These are phyloP conservation scores for Corythornis leucogaster DNA, from an alignment of 2,797 vertebrate genomes.

Conservation along the genomic window DNA sequence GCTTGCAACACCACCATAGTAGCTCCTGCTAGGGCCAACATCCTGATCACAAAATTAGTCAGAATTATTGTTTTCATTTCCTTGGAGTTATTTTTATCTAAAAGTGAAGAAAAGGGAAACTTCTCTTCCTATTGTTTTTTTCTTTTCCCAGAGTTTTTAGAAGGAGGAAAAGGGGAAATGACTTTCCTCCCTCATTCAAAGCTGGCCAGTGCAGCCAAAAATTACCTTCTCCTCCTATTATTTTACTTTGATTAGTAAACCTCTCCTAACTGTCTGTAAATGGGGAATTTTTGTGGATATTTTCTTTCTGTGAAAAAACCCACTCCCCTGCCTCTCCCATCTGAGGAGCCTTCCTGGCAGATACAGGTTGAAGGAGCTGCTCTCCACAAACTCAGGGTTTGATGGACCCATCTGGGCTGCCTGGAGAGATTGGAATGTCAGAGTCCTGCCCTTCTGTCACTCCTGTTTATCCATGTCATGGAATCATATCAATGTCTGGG, in stretches of 20 bases:
- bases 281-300: not conserved
- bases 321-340: not conserved
- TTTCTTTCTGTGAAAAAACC: not conserved
- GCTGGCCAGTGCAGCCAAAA: not conserved
- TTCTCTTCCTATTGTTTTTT: not conserved
- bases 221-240: not conserved
- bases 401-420: not conserved
- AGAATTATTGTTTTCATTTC: not conserved
- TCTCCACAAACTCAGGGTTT: not conserved
- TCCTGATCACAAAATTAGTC: not conserved
- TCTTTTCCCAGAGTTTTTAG: not conserved
- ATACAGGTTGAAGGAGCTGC: not conserved
- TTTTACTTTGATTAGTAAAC: not conserved
- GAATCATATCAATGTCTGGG: no score
- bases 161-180: slow-evolving; percentile 14
- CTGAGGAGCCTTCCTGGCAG: not conserved
- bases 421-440: not conserved
- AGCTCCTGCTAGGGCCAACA: not conserved
- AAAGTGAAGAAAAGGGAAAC: slow-evolving; percentile 53
- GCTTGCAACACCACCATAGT: accelerated
- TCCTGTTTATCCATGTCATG: not conserved
- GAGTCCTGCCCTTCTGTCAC: not conserved
- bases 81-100: not conserved
- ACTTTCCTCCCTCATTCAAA: not conserved
- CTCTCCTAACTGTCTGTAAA: not conserved